phyloP scores from a whole-genome alignment of 2,888 invertebrate genomes.

The Spatulosminthurus flaviceps region DNA sequence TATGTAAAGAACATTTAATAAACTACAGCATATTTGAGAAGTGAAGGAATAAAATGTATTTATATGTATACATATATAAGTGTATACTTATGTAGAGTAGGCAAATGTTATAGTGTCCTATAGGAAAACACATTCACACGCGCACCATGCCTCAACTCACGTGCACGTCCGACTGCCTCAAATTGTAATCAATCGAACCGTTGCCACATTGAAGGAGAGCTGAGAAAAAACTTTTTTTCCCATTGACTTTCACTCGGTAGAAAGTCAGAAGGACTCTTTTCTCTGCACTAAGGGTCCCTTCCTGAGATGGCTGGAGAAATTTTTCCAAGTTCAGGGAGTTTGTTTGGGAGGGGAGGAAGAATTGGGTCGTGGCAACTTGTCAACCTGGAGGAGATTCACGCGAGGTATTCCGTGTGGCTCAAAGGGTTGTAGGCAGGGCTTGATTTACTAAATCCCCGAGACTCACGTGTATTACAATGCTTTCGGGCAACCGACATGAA shows the following conservation, averaged over 20 bases:
- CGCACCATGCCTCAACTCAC: conserved; percentile 51
- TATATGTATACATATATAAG: conserved; percentile 11
- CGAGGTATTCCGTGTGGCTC: conserved; percentile 24
- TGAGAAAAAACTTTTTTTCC: background rate
- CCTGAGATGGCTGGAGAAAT: background rate
- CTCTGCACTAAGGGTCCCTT: no score
- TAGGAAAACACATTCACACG: conserved; percentile 48
- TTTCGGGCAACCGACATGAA: conserved; percentile 8
- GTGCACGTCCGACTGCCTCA: conserved; percentile 28
- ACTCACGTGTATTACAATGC: conserved; percentile 37
- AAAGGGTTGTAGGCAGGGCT: conserved; percentile 38
- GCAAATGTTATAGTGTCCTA: background rate
- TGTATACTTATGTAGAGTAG: background rate
- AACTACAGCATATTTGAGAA: no score
- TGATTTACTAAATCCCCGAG: conserved; percentile 22
- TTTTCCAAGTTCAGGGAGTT: background rate
- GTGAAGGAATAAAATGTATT: no score
- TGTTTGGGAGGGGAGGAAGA: background rate
- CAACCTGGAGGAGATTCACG: conserved; percentile 10
- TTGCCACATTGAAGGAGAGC: background rate
- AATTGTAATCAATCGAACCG: conserved; percentile 22
- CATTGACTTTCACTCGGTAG: background rate
- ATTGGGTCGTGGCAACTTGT: background rate
- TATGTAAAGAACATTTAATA: no score
- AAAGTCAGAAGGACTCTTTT: no score